Base-by-base conservation (phyloP, 2,113 vertebrate genomes). In the Spermophilus dauricus region DNA sequence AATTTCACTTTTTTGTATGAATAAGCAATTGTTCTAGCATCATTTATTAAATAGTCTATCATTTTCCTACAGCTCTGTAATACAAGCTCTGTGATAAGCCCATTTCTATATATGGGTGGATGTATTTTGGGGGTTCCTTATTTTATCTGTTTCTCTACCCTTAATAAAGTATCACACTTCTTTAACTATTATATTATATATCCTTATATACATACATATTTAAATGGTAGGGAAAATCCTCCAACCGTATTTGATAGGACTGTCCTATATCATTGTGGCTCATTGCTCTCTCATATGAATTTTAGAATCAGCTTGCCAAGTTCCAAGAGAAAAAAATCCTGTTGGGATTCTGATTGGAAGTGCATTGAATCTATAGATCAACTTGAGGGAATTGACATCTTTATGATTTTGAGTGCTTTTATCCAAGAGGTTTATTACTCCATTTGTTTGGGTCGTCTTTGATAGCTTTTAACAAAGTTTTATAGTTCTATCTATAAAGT, bases 391-490 rank as follows among this genome's bases (percentile, higher is more conserved):
- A 86, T 89, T 1, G 10, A 72, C 26, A 67, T 85, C 75, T 95
- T 95, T 93, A 86, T 91, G 65, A 91, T 89, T 96, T 97, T 45
- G 11, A 94, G 75, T 94, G 61, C 73, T 93, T 92, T 39, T 82
- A 82, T 89, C 34, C 1, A 88, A 82, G 58, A 95, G 37, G 22
- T 87, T 97, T 97, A 87, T 93, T 78, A 84, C 24, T 92, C 22
- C 53, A 93, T 91, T 96, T 96, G 82, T 94, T 97, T 76, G 45
- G 58, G 53, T 75, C 94, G 69, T 28, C 32, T 96, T 97, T 93
- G 77, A 90, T 78, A 95, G 65, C 61, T 96, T 90, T 96, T 90
- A 95, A 77, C 89, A 77, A 95, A 95, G 76, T 94, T 92, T 95
- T 96, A 95, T 65, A 96, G 65, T 95, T 94, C 22, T 91, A 91